Evolutionary conservation across 1,140 invertebrate genomes (phyloP).

Genomic region (Lordiphosa clarofinis): DNA sequence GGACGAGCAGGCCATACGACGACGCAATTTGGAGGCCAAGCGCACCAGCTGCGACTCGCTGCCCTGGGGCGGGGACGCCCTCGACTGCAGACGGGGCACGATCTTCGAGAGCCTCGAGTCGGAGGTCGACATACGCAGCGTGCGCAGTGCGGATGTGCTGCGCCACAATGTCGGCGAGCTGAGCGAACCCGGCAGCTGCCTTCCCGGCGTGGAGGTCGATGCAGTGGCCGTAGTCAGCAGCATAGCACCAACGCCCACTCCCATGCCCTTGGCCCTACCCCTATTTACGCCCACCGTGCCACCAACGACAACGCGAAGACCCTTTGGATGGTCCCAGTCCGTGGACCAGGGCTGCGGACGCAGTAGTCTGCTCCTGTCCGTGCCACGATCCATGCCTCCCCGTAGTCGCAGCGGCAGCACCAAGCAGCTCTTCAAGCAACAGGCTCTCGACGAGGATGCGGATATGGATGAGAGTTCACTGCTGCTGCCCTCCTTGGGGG

Average conservation of each 20-base stretch:
- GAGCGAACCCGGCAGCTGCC: no score
- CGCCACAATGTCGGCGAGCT: slow-evolving; percentile 9
- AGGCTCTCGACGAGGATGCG: slow-evolving; percentile 77
- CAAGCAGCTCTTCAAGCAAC: slow-evolving; percentile 79
- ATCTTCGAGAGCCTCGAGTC: slow-evolving; percentile 77
- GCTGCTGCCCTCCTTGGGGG: slow-evolving; percentile 45
- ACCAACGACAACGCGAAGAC: slow-evolving; percentile 28
- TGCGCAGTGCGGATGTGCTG: slow-evolving; percentile 66
- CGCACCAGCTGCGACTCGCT: slow-evolving; percentile 78
- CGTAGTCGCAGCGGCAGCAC: slow-evolving; percentile 78
- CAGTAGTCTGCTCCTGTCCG: slow-evolving; percentile 65
- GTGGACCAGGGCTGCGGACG: slow-evolving; percentile 65
- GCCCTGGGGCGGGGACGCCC: slow-evolving; percentile 72
- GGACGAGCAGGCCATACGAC: slow-evolving; percentile 76
- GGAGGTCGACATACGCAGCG: slow-evolving; percentile 67
- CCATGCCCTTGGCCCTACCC: slow-evolving; percentile 8
- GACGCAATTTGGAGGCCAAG: slow-evolving; percentile 75
- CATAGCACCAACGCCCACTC: slow-evolving; percentile 8
- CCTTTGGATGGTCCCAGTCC: slow-evolving; percentile 72
- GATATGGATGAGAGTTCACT: slow-evolving; percentile 75
- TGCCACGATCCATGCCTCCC: slow-evolving; percentile 76
- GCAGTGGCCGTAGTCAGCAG: slow-evolving; percentile 39
- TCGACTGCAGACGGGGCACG: slow-evolving; percentile 67
- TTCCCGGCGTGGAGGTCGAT: slow-evolving; percentile 9
- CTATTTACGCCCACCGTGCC: slow-evolving; percentile 13